Base-by-base conservation (phyloP, 1,140 invertebrate species). In the Glossosoma conforme region DNA sequence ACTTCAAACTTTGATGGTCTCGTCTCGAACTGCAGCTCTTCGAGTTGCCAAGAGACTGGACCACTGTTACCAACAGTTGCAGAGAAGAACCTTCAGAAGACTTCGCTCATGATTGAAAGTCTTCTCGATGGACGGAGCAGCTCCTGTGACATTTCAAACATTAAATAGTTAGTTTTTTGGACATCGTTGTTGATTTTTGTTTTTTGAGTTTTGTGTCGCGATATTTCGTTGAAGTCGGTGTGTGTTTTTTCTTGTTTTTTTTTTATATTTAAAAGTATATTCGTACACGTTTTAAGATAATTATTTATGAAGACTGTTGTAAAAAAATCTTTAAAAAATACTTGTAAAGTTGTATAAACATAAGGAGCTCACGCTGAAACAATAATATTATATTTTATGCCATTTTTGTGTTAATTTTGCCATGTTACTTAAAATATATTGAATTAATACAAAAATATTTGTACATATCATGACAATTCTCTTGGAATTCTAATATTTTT, bases 61-160 rank as follows among this genome's bases (percentile, higher is more conserved):
- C 36, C 56, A 6, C 20, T 58, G 51, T 43, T 53, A 13, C 44
- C 55, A 11, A 6, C 32, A 4, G 20, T 24, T 15, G 46, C 41
- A 20, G 55, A 57, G 25, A 58, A 58, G 37, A 48, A 44, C n/a
- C 28, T 58, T 9, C 43, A 46, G 25, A 58, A 58, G 38, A 58
- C 46, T 15, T 58, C 56, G 20, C 37, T 58, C 19, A 58, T 58
- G 56, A 58, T 58, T 36, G 56, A 58, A 37, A 58, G 51, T 30
- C 51, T 58, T 21, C 25, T 58, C 24, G 56, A 58, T 9, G 48
- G 37, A 30, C 36, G 44, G 14, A 54, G 51, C 40, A 37, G 38
- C 33, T 54, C 51, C 43, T 58, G 56, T 45, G 43, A 58, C 42
- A 44, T 54, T 33, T 47, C 44, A 10, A 47, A 54, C 21, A 44